Evolutionary conservation across 2,797 vertebrate species (phyloP), one percentile per base, ranked within the genome.

Genomic region (Anabacerthia variegaticeps): DNA sequence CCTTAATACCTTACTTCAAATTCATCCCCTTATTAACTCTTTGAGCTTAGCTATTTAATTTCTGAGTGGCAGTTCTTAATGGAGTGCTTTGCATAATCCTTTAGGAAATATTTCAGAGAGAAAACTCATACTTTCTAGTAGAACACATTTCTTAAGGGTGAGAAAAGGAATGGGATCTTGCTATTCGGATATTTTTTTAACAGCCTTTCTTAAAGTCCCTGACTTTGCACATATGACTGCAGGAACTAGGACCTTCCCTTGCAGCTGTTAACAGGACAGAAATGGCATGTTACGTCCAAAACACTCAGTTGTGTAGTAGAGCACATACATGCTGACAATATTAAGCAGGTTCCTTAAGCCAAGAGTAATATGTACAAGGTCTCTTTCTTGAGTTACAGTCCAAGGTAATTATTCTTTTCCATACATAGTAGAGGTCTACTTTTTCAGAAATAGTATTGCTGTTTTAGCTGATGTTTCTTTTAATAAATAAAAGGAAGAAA

Each of bases 241-340:
- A 81, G 43, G 41, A 92, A 75, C 39, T 6, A 65, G 15, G 10
- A 65, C 46, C 36, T 74, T 39, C 7, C 10, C 55, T 72, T 78
- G 32, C 46, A 59, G 49, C 24, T 77, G 12, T n/a, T 51, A 48
- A 19, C 4, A n/a, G 39, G 34, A 20, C 15, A 78, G 46, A 20
- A 23, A 9, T 32, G 27, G 23, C 30, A 74, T 5, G 4, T 65
- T 63, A 3, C 17, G 88, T 80, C 79, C 15, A 28, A 86, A 95
- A 72, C 4, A 6, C 19, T 68, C 27, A 20, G 24, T 66, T 4
- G 5, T 23, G 16, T 19, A 69, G 26, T 19, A 73, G 12, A 82
- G 6, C 12, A 48, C 37, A 76, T 52, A 52, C 1, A 3, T 0
- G 0, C 8, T 36, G 34, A 27, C 43, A 80, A 21, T 43, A 69